A percentile compares a stretch with the other conserved stretches of the same genome.
Conservation (phyloP, 2,888 invertebrate genomes). For the Acholoe squamosa region DNA sequence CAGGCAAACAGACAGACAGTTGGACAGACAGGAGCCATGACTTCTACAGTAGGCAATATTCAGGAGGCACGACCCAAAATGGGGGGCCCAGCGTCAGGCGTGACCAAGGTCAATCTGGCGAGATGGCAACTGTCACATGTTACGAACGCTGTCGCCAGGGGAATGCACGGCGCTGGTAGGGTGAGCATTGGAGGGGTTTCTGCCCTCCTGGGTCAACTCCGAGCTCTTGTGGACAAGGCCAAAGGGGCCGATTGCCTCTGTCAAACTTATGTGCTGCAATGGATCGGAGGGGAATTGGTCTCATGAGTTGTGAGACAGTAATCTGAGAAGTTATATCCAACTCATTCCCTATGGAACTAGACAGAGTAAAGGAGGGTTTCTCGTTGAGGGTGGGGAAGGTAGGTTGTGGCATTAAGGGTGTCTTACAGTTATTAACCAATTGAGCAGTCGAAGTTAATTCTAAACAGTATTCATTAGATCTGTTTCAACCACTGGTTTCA, state of each 20-base stretch:
- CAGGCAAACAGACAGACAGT: no score
- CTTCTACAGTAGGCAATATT: conserved; percentile 43
- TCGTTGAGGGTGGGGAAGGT: no score
- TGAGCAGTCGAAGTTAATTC: no score
- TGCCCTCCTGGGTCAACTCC: neutral
- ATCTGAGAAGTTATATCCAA: conserved; percentile 14
- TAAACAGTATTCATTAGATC: no score
- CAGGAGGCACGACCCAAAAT: conserved; percentile 58
- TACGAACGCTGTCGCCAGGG: conserved; percentile 15
- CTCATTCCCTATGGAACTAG: neutral
- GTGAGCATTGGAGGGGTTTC: neutral
- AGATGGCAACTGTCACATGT: conserved; percentile 56
- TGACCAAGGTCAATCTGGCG: conserved; percentile 38
- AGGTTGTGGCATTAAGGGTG: no score
- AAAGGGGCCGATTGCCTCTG: conserved; percentile 33
- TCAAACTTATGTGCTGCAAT: conserved; percentile 48
- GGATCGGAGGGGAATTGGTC: conserved; percentile 43
- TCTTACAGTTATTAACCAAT: no score
- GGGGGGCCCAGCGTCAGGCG: conserved; percentile 12
- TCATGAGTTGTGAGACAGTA: conserved; percentile 32
- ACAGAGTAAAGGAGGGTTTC: no score
- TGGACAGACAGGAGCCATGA: neutral
- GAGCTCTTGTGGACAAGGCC: neutral
- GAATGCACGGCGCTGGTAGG: neutral
- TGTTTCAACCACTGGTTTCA: no score